Conservation (phyloP, 2,888 invertebrate species). For the Xanthorhoe designata region DNA sequence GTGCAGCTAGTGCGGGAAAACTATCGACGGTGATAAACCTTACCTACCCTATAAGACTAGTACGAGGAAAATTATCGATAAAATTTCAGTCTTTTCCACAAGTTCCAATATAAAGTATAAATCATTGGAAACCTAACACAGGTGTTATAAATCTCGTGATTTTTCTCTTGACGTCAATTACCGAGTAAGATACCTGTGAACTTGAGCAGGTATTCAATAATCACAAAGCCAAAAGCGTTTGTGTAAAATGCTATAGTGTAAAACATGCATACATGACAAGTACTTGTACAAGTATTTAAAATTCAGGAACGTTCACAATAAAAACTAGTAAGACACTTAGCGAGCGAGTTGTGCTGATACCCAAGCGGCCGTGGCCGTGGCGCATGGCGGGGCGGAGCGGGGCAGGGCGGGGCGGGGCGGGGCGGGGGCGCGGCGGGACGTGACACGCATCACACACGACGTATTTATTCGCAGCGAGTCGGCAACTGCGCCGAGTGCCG, state of each 20-base stretch:
- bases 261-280: background rate
- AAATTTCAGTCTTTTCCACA: background rate
- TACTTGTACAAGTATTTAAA: too few relatives aligned
- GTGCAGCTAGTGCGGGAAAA: slow-evolving; percentile 8
- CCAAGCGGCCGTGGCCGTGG: background rate
- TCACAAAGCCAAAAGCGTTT: background rate
- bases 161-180: too few relatives aligned
- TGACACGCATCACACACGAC: slow-evolving; percentile 9
- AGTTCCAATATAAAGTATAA: too few relatives aligned
- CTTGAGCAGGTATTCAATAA: too few relatives aligned
- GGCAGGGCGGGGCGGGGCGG: background rate
- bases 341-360: background rate
- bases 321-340: background rate
- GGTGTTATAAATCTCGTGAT: too few relatives aligned
- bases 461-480: slow-evolving; percentile 9
- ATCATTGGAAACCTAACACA: too few relatives aligned
- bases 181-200: too few relatives aligned
- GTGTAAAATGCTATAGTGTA: background rate
- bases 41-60: background rate
- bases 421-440: slow-evolving; percentile 1
- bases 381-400: background rate
- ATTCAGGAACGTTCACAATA: background rate
- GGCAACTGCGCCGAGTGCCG: background rate
- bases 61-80: background rate
- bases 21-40: background rate